Evolutionary conservation across 2,888 invertebrate genomes (phyloP), one percentile per base, ranked within the genome.

Genomic region (Conus canariensis): DNA sequence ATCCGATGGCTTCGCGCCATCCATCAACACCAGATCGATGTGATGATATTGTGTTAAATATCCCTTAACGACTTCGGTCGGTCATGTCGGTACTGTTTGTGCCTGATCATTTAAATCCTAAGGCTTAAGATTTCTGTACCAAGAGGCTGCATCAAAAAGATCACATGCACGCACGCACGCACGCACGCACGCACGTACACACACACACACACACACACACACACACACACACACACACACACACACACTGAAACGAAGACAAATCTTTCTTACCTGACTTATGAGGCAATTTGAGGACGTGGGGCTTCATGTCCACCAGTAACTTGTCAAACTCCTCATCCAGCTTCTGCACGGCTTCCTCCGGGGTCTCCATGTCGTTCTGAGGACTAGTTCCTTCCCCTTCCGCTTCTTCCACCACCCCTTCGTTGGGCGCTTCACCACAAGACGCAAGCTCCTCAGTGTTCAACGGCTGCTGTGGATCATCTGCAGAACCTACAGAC

Each of bases 251-350:
- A 87, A 67, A 87, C 70, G n/a, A 7, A 77, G 45, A 64, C 25
- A 22, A 16, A 45, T 45, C 3, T 45, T 45, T 45, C 91, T 90
- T 92, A 96, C 96, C 95, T 93, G 95, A 93, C 93, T 96, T 96
- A 86, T 95, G 95, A 77, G 95, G 95, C 70, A 96, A 93, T 91
- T 95, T 95, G 16, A 96, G 92, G 22, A 96, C 96, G 94, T 95
- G 93, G 30, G 96, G 96, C 91, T 96, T 96, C 96, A 96, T 96
- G 87, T 95, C 95, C 60, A 95, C 95, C 90, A 96, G 91, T 91
- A 93, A 91, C 91, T 94, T 94, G 91, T 96, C 96, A 94, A 96
- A 96, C 90, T 96, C 95, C 80, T 94, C 93, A 91, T 96, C 96
- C 88, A 96, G 92, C 89, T 93, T 83, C 85, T 89, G 70, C 45